These are phyloP conservation scores for Calliphora vicina DNA, from an alignment of 1,140 invertebrate genomes.

Conservation along the genomic window DNA sequence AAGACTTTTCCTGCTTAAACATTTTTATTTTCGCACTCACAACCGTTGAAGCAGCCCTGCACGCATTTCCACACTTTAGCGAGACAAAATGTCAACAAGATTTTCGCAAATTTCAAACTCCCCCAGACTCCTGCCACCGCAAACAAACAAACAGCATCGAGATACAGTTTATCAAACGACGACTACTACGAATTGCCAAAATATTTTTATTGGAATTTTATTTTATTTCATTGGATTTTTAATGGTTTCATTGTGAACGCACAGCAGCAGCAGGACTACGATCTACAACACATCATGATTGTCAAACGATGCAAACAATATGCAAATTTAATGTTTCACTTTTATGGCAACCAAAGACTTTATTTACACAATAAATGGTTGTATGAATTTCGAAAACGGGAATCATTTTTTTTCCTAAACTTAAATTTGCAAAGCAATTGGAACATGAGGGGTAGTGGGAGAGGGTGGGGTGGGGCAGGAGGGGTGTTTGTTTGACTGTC, in stretches of 20 bases:
- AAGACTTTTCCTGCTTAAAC: neutral
- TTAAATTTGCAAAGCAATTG: too few species aligned
- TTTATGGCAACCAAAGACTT: neutral
- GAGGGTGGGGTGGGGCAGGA: neutral
- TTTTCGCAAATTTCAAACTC: neutral
- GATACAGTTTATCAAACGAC: conserved; percentile 18
- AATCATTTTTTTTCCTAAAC: too few species aligned
- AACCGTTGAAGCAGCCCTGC: neutral
- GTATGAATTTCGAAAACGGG: neutral
- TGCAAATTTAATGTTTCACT: conserved; percentile 60
- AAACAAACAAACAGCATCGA: neutral
- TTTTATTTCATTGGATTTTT: conserved; percentile 63
- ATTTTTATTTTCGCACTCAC: neutral
- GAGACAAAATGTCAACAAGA: conserved; percentile 25
- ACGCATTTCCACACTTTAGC: conserved; percentile 34
- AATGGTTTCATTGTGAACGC: conserved; percentile 57
- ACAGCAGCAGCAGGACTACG: neutral
- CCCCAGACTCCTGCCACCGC: neutral
- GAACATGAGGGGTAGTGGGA: too few species aligned
- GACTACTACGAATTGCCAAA: conserved; percentile 40
- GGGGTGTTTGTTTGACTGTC: neutral
- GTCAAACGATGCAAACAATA: conserved; percentile 56
- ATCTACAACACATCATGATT: conserved; percentile 29
- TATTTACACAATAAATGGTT: conserved; percentile 7
- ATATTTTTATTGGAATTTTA: conserved; percentile 64